Percentiles rank a stretch among this genome's conserved stretches.
phyloP scores from a whole-genome alignment of 2,797 vertebrate genomes.

The Melanogrammus aeglefinus region DNA sequence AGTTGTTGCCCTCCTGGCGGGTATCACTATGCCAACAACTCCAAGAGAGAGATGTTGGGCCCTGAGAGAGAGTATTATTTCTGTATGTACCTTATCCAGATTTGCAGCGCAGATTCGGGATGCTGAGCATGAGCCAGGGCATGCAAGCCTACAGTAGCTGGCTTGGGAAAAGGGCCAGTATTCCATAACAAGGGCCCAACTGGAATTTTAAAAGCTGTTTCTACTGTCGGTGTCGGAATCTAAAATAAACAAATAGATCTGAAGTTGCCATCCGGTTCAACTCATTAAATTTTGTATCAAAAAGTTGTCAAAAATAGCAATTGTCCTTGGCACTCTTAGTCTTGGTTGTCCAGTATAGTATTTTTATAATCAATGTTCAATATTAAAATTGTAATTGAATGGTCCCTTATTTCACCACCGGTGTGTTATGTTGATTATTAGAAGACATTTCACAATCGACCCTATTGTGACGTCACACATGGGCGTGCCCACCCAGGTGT shows the following conservation, averaged over 20 bases:
- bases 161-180: too few species aligned
- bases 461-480: too few species aligned
- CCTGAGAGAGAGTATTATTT: slow-evolving; percentile 48
- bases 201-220: neutral
- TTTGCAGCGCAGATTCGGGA: slow-evolving; percentile 17
- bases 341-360: neutral
- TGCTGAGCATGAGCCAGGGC: neutral
- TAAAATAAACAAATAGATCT: neutral
- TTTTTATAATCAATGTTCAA: neutral
- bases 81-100: slow-evolving; percentile 37
- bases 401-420: too few species aligned
- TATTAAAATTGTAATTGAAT: too few species aligned
- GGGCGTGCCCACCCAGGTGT: too few species aligned
- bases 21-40: slow-evolving; percentile 62
- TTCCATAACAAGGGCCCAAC: neutral
- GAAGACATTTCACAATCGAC: too few species aligned
- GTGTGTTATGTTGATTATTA: too few species aligned
- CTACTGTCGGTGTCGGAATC: neutral
- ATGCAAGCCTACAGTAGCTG: neutral
- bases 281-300: neutral
- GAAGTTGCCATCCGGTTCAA: neutral
- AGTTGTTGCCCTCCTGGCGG: slow-evolving; percentile 35
- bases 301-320: neutral
- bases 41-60: slow-evolving; percentile 53
- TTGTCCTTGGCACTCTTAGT: neutral